Evolutionary conservation across 1,140 invertebrate species (phyloP).

Genomic region (Drosophila sproati): DNA sequence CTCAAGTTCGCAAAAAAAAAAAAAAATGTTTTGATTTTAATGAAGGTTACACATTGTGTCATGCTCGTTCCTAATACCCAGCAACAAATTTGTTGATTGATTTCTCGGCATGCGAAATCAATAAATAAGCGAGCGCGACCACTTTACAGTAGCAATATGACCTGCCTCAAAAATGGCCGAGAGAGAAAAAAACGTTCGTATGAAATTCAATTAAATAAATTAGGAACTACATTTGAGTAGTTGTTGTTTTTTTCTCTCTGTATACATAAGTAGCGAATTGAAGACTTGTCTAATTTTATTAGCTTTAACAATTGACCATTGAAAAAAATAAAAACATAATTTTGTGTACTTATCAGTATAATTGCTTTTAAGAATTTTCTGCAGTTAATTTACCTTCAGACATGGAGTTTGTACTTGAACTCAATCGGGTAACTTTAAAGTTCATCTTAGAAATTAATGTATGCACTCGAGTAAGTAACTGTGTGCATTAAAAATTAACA

Average conservation of each 20-base stretch:
- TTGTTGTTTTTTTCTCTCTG: not conserved
- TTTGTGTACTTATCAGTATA: conserved; percentile 17
- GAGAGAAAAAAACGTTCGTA: not conserved
- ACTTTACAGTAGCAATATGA: conserved; percentile 66
- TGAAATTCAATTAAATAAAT: not conserved
- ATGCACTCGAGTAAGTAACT: conserved; percentile 27
- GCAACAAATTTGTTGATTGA: conserved; percentile 72
- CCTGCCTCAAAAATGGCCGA: conserved; percentile 18
- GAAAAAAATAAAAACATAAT: conserved; percentile 27
- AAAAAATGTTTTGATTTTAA: conserved; percentile 64
- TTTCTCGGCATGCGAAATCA: conserved; percentile 64
- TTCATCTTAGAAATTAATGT: conserved; percentile 62
- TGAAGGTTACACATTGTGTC: conserved; percentile 55
- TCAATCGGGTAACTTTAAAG: conserved; percentile 42
- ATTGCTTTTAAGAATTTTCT: conserved; percentile 51
- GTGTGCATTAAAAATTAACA: conserved; percentile 13
- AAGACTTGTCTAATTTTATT: conserved; percentile 9
- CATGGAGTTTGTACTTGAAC: conserved; percentile 69
- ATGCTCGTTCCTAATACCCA: conserved; percentile 64
- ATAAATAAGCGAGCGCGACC: conserved; percentile 44
- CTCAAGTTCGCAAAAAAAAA: conserved; percentile 74
- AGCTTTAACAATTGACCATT: conserved; percentile 25
- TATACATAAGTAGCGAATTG: conserved; percentile 4
- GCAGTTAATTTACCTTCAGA: conserved; percentile 53
- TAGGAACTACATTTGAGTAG: not conserved